Conservation (phyloP, 2,113 vertebrate species). For the Entomyzon cyanotis region DNA sequence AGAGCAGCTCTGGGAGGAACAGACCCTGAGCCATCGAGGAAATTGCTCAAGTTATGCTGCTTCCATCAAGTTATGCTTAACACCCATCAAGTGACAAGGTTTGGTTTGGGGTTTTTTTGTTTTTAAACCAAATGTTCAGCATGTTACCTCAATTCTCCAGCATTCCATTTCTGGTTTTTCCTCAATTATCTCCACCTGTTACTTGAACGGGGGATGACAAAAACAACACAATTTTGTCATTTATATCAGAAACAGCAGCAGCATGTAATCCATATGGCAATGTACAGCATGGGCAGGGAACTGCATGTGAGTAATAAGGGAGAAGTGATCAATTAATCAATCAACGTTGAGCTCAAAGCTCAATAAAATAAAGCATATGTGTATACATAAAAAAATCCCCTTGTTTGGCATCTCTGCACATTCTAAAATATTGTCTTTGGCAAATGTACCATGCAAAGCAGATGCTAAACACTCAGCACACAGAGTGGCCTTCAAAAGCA, state of each 20-base stretch:
- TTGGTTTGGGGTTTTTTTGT: neutral
- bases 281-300: neutral
- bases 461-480: neutral
- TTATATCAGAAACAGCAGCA: neutral
- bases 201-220: neutral
- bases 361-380: constrained; percentile 11
- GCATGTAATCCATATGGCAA: neutral
- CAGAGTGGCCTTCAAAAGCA: neutral
- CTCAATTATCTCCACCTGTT: neutral
- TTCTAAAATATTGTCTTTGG: constrained; percentile 26
- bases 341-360: neutral
- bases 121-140: neutral
- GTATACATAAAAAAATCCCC: neutral
- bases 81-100: neutral
- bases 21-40: neutral
- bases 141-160: neutral
- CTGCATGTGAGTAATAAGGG: neutral
- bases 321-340: neutral
- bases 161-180: neutral
- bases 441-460: neutral
- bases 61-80: neutral
- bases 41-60: neutral
- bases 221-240: neutral
- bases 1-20: neutral
- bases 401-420: neutral